Evolutionary conservation across 2,888 invertebrate species (phyloP), one percentile per base, ranked within the genome.

Genomic region (Halictus quadricinctus): DNA sequence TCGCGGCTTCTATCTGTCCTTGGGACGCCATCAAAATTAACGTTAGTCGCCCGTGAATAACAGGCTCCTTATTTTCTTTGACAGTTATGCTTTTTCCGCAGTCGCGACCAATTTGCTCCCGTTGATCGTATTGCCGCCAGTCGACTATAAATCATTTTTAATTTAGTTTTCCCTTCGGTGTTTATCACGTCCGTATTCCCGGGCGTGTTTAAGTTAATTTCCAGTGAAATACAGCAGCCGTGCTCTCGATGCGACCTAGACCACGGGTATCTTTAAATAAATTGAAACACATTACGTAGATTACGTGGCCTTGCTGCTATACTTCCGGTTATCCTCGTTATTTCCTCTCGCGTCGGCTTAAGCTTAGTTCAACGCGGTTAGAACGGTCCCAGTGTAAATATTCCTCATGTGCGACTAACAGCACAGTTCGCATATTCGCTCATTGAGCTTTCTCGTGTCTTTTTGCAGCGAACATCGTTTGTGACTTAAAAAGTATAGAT

Each of bases 91-190:
- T 54, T 79, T 79, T 72, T 66, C 43, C n/a, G 21, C 13, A 54
- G 64, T 84, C 79, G 50, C 13, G 64, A 21, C n/a, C 75, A 58
- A 84, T 84, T 84, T 75, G 72, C 85, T 41, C 41, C 29, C 72
- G 64, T 48, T 58, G 50, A 72, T 54, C 72, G 72, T 75, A 79
- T 15, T 12, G 48, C 50, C 8, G 21, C 1, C 7, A 29, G 54
- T 58, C 2, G 66, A 36, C 41, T 54, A 48, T 84, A 84, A 84
- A 84, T 84, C 76, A 84, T 79, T 84, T 85, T 84, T 79, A 84
- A 84, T 75, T 72, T 21, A 84, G 60, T 79, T 72, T 50, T 70
- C 54, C 79, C 41, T 2, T 46, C 48, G 60, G 21, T 48, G 41
- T 60, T 29, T 64, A 84, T 72, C 48, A 72, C 3, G 72, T n/a